Evolutionary conservation across 2,797 vertebrate genomes (phyloP).

Genomic region (Rhinophrynus dorsalis): DNA sequence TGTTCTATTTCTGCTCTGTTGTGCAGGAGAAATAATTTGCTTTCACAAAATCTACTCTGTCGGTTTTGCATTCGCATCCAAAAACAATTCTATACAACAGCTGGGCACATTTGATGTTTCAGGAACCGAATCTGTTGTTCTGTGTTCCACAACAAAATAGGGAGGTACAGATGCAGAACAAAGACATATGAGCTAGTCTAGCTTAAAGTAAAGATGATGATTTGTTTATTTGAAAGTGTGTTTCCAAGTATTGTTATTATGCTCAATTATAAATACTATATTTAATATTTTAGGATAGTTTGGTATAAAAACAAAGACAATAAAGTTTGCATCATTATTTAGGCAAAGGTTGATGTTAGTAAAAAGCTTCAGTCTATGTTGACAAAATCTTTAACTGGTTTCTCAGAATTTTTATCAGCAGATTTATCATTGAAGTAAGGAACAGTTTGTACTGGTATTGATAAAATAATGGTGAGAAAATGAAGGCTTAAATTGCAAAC

Average conservation of each 20-base stretch:
- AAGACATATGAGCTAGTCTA: constrained; percentile 24
- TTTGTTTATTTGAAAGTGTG: constrained; percentile 3
- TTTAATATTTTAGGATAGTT: no score
- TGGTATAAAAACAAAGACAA: no score
- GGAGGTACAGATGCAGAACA: constrained; percentile 28
- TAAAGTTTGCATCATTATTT: no score
- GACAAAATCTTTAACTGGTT: no score
- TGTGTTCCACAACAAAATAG: constrained; percentile 20
- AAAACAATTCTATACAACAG: constrained; percentile 29
- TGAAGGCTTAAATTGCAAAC: no score
- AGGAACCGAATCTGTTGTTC: constrained; percentile 21
- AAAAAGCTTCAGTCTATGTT: no score
- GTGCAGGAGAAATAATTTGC: constrained; percentile 20
- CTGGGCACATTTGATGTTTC: constrained; percentile 24
- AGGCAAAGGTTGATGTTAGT: no score
- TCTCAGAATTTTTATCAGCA: no score
- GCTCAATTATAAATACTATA: background rate
- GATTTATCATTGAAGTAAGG: no score
- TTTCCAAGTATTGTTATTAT: constrained; percentile 4
- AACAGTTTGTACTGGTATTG: no score
- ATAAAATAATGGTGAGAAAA: no score
- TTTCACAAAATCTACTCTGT: constrained; percentile 8
- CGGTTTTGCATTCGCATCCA: constrained; percentile 25
- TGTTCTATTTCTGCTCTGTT: constrained; percentile 32
- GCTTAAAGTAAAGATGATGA: background rate